Percentiles rank a stretch among this genome's conserved stretches.
phyloP scores from a whole-genome alignment of 2,113 vertebrate species.

The Perca fluviatilis region DNA sequence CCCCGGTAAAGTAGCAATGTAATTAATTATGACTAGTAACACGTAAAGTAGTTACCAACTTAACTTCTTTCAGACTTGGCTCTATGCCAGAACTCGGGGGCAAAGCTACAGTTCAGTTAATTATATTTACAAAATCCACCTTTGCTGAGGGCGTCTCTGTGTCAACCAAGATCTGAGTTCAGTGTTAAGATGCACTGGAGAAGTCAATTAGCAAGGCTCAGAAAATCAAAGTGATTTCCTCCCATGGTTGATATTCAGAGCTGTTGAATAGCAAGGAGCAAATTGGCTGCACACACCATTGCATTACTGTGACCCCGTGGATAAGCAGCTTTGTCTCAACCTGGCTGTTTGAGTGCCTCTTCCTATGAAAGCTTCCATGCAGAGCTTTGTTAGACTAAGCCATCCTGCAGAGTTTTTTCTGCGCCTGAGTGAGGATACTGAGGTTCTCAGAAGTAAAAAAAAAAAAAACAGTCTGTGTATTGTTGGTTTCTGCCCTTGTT shows the following conservation, averaged over 20 bases:
- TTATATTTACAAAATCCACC: slow-evolving; percentile 60
- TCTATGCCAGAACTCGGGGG: slow-evolving; percentile 1
- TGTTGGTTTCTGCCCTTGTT: slow-evolving; percentile 44
- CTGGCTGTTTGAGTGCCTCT: slow-evolving; percentile 70
- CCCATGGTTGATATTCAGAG: slow-evolving; percentile 66
- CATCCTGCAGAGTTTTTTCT: slow-evolving; percentile 71
- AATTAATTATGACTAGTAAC: slow-evolving; percentile 16
- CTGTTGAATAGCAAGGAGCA: slow-evolving; percentile 62
- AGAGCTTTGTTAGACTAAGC: slow-evolving; percentile 74
- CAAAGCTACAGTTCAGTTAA: slow-evolving; percentile 49
- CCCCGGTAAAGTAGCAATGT: neutral
- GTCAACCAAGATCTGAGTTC: slow-evolving; percentile 57
- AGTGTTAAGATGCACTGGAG: slow-evolving; percentile 44
- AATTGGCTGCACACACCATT: slow-evolving; percentile 73
- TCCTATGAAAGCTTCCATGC: slow-evolving; percentile 69
- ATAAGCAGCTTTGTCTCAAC: slow-evolving; percentile 78
- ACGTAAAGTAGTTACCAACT: slow-evolving; percentile 13
- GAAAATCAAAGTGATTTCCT: slow-evolving; percentile 74
- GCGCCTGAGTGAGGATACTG: slow-evolving; percentile 35
- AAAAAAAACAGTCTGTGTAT: slow-evolving; percentile 7
- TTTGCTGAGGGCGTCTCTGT: slow-evolving; percentile 44
- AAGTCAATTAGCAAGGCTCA: slow-evolving; percentile 72
- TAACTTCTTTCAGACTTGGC: slow-evolving; percentile 36
- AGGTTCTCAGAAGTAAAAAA: slow-evolving; percentile 37
- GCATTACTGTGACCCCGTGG: slow-evolving; percentile 70